Conservation (phyloP, 2,888 invertebrate genomes). For the Agrilus mali region DNA sequence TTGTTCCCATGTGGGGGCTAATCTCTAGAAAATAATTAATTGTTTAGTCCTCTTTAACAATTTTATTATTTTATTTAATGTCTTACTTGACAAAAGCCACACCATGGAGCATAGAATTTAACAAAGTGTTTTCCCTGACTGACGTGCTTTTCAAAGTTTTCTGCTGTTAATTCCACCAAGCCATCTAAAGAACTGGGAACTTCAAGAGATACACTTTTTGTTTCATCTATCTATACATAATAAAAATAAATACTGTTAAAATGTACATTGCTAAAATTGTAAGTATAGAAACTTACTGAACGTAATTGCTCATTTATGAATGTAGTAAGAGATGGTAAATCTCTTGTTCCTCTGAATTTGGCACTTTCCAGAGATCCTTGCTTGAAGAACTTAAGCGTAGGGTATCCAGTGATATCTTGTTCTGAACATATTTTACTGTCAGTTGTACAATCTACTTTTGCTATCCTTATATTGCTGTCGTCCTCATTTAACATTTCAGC, state of each 20-base stretch:
- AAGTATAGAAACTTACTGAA: slow-evolving; percentile 19
- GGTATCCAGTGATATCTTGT: slow-evolving; percentile 62
- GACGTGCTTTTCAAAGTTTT: slow-evolving; percentile 61
- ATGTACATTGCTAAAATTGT: not conserved
- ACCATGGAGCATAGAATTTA: slow-evolving; percentile 91
- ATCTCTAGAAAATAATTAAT: slow-evolving; percentile 39
- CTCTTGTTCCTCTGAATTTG: slow-evolving; percentile 67
- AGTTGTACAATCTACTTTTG: slow-evolving; percentile 68
- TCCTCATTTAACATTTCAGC: slow-evolving; percentile 54
- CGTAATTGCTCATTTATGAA: slow-evolving; percentile 66
- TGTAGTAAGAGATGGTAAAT: slow-evolving; percentile 59
- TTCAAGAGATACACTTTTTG: slow-evolving; percentile 19
- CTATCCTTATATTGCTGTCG: slow-evolving; percentile 54
- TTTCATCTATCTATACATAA: slow-evolving; percentile 14
- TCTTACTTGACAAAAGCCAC: slow-evolving; percentile 68
- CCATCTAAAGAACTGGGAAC: slow-evolving; percentile 48
- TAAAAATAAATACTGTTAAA: not conserved
- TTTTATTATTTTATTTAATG: slow-evolving; percentile 4
- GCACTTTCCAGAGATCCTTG: slow-evolving; percentile 51
- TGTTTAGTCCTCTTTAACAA: slow-evolving; percentile 4
- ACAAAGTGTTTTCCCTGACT: slow-evolving; percentile 70
- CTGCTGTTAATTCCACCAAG: slow-evolving; percentile 60
- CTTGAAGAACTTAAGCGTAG: slow-evolving; percentile 63
- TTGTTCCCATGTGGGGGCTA: slow-evolving; percentile 78
- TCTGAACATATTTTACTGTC: slow-evolving; percentile 57